Conservation (phyloP, 2,113 vertebrate genomes). For the Nerophis ophidion region DNA sequence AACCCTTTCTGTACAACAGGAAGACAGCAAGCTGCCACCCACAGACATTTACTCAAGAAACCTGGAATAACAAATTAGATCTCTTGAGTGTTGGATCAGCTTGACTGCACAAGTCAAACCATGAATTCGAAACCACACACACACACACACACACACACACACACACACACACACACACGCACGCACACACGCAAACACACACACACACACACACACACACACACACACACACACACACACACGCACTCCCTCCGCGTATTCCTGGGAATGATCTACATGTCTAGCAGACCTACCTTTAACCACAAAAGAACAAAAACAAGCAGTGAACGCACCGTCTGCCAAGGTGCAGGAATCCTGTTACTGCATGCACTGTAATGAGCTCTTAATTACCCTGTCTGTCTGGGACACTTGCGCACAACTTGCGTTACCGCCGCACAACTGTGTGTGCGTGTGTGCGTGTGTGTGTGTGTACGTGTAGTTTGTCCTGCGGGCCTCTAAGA, state of each 20-base stretch:
- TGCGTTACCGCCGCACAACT: slow-evolving; percentile 54
- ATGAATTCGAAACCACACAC: slow-evolving; percentile 38
- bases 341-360: slow-evolving; percentile 61
- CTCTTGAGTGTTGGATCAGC: slow-evolving; percentile 60
- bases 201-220: slow-evolving; percentile 17
- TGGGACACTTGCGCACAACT: slow-evolving; percentile 49
- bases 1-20: slow-evolving; percentile 17
- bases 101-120: slow-evolving; percentile 58
- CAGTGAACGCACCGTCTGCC: slow-evolving; percentile 57
- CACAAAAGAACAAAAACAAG: slow-evolving; percentile 64
- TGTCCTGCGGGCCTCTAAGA: slow-evolving; percentile 39
- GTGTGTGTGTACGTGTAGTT: slow-evolving; percentile 39
- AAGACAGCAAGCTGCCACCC: slow-evolving; percentile 45
- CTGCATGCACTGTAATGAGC: slow-evolving; percentile 71
- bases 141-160: background rate
- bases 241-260: slow-evolving; percentile 39
- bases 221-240: slow-evolving; percentile 14
- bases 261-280: slow-evolving; percentile 59
- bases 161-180: too few species aligned
- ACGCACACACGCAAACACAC: too few species aligned
- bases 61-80: slow-evolving; percentile 63
- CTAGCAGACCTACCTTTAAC: slow-evolving; percentile 68
- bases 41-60: slow-evolving; percentile 46
- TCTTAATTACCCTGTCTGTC: slow-evolving; percentile 73
- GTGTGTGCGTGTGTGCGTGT: slow-evolving; percentile 21